Evolutionary conservation across 2,797 vertebrate species (phyloP).

Genomic region (Crocidura indochinensis): DNA sequence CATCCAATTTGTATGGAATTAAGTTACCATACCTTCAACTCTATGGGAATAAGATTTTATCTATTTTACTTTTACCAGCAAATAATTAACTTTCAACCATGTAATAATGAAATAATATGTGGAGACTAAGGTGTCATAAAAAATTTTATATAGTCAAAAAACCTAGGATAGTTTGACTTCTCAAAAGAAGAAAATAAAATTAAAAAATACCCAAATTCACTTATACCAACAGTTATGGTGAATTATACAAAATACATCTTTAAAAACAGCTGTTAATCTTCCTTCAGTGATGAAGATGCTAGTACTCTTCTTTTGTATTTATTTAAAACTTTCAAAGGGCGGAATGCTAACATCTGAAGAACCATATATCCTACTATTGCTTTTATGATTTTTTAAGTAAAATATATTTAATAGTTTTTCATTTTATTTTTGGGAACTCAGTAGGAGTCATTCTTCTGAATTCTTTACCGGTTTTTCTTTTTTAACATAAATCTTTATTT

Average conservation of each 20-base stretch:
- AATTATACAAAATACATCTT: not conserved
- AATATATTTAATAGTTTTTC: too few relatives aligned
- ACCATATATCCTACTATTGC: not conserved
- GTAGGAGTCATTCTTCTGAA: too few relatives aligned
- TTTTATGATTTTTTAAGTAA: too few relatives aligned
- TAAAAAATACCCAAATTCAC: not conserved
- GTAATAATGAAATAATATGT: not conserved
- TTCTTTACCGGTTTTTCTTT: too few relatives aligned
- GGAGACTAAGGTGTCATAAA: not conserved
- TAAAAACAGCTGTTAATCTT: not conserved
- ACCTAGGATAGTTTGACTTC: conserved; percentile 41
- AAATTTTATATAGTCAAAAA: conserved; percentile 30
- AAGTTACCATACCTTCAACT: conserved; percentile 1
- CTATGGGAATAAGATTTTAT: not conserved
- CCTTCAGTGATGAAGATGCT: not conserved
- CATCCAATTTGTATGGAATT: not conserved
- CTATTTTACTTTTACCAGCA: not conserved
- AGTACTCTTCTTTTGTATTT: not conserved
- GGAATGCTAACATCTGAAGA: not conserved
- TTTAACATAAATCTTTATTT: too few relatives aligned
- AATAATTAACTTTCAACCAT: not conserved
- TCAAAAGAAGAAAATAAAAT: conserved; percentile 17
- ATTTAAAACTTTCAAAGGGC: not conserved
- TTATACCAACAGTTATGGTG: not conserved
- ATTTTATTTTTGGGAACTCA: too few relatives aligned